Percentiles rank a stretch among this genome's conserved stretches.
Evolutionary conservation across 2,113 vertebrate genomes (phyloP).

Genomic region (Chionomys nivalis): DNA sequence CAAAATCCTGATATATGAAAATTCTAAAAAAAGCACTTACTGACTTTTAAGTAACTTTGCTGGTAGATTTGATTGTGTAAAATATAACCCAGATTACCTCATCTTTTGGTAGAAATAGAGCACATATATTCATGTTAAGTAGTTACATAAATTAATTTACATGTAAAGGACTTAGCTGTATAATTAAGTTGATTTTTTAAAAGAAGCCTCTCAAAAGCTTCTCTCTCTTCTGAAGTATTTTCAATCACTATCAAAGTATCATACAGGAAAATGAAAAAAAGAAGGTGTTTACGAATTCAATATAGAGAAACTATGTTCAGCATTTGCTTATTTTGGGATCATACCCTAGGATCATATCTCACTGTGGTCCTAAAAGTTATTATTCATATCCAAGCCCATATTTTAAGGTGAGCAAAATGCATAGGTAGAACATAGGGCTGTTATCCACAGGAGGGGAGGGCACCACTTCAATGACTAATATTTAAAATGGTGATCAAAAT

Average conservation of each 20-base stretch:
- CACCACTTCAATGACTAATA: constrained; percentile 59
- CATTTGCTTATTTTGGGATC: constrained; percentile 47
- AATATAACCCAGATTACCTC: constrained; percentile 31
- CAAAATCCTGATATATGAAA: constrained; percentile 5
- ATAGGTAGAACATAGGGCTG: not conserved
- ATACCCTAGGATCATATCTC: constrained; percentile 37
- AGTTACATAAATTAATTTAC: constrained; percentile 51
- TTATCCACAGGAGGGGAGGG: constrained; percentile 24
- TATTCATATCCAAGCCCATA: not conserved
- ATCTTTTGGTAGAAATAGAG: constrained; percentile 48
- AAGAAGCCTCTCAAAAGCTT: constrained; percentile 35
- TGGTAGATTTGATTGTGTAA: constrained; percentile 7
- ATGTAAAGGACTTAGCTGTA: constrained; percentile 21
- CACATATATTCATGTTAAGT: constrained; percentile 3
- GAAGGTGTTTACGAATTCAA: constrained; percentile 50
- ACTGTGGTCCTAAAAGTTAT: not conserved
- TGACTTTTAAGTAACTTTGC: not conserved
- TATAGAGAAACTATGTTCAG: constrained; percentile 27
- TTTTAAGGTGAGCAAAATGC: not conserved
- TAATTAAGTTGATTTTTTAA: constrained; percentile 59
- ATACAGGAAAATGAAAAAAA: constrained; percentile 41
- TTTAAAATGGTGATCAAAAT: constrained; percentile 77
- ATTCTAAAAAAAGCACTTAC: not conserved
- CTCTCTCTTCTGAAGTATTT: constrained; percentile 55
- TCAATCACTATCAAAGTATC: constrained; percentile 53